These are phyloP conservation scores for Camponotus floridanus DNA, from an alignment of 1,140 invertebrate genomes.

Conservation along the genomic window DNA sequence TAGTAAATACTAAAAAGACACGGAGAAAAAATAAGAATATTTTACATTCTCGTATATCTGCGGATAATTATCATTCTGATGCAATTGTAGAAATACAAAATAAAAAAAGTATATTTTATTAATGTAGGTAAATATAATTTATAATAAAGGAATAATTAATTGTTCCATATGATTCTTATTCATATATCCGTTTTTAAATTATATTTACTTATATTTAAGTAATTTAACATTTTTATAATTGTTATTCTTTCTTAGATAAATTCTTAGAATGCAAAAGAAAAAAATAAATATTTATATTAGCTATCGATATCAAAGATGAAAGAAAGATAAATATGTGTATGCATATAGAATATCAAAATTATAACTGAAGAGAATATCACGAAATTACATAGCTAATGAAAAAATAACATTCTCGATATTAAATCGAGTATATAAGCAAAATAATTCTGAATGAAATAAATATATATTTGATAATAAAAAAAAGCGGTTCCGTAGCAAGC, in stretches of 20 bases:
- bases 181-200: neutral
- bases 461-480: neutral
- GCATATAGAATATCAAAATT: neutral
- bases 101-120: neutral
- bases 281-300: slow-evolving; percentile 1
- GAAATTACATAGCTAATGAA: neutral
- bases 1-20: neutral
- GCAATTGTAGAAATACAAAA: neutral
- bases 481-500: neutral
- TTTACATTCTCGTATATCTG: neutral
- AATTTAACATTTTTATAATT: neutral
- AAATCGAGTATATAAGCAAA: neutral
- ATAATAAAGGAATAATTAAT: too few relatives aligned
- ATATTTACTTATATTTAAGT: neutral
- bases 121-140: neutral
- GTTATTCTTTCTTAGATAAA: neutral
- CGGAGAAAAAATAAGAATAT: neutral
- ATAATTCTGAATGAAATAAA: slow-evolving; percentile 12
- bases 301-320: neutral
- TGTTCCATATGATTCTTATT: too few relatives aligned
- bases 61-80: neutral
- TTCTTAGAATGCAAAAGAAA: neutral
- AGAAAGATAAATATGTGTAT: neutral
- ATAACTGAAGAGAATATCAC: neutral
- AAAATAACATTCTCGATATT: neutral